These are phyloP conservation scores for Cinara cedri DNA, from an alignment of 2,888 invertebrate genomes.

Conservation along the genomic window DNA sequence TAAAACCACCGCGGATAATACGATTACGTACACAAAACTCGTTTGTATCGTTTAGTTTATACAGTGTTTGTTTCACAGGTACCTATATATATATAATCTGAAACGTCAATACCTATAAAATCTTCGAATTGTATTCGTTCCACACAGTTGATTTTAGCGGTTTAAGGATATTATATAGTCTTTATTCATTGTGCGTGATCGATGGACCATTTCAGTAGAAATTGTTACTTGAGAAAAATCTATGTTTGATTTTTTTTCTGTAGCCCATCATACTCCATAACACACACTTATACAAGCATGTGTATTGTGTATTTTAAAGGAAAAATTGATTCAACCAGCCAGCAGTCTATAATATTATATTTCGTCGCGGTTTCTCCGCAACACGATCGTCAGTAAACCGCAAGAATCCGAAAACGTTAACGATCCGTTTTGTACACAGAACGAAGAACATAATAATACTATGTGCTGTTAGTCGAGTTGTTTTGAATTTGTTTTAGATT, in stretches of 20 bases:
- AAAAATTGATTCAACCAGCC: conserved; percentile 1
- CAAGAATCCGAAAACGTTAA: conserved; percentile 36
- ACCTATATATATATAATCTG: not conserved
- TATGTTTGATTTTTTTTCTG: conserved; percentile 16
- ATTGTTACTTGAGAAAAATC: conserved; percentile 11
- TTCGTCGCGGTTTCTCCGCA: conserved; percentile 35
- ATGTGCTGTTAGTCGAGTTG: not conserved
- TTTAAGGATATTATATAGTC: conserved; percentile 20
- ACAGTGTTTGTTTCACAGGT: conserved; percentile 20
- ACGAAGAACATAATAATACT: too few species aligned
- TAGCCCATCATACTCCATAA: not conserved
- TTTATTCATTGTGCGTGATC: conserved; percentile 22
- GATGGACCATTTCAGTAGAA: conserved; percentile 14
- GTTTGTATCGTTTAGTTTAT: conserved; percentile 9
- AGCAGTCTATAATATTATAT: not conserved
- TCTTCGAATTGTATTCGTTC: conserved; percentile 39
- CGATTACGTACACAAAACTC: conserved; percentile 22
- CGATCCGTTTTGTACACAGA: conserved; percentile 1
- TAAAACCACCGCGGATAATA: conserved; percentile 32
- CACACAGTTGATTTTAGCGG: conserved; percentile 35
- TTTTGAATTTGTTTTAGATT: too few species aligned
- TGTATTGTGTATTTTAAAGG: conserved; percentile 2
- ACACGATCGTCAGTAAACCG: conserved; percentile 23
- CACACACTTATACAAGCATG: not conserved
- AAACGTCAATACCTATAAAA: conserved; percentile 36